These are phyloP conservation scores for Natator depressus DNA, from an alignment of 2,113 vertebrate genomes.

Conservation along the genomic window DNA sequence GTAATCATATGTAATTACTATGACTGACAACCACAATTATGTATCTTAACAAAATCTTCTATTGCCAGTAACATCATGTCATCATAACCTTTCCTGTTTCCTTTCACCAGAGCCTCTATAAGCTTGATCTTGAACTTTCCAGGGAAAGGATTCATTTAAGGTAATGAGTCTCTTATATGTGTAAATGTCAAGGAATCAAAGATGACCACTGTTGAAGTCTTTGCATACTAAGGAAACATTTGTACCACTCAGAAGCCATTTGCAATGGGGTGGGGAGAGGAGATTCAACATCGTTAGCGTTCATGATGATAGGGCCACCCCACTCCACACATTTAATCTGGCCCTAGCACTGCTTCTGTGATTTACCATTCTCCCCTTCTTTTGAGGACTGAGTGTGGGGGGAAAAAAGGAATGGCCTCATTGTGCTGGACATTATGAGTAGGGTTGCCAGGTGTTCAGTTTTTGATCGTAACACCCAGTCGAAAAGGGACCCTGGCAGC, in stretches of 20 bases:
- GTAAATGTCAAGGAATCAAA: background rate
- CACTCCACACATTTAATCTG: too few species aligned
- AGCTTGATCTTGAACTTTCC: background rate
- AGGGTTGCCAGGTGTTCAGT: too few species aligned
- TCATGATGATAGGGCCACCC: background rate
- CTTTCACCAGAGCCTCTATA: background rate
- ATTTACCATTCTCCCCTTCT: too few species aligned
- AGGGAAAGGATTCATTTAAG: background rate
- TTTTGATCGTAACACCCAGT: too few species aligned
- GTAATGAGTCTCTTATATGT: background rate
- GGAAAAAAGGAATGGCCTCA: too few species aligned
- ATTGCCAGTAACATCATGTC: background rate
- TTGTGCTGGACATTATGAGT: too few species aligned
- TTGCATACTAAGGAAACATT: background rate
- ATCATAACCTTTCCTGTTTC: background rate
- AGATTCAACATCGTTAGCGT: background rate
- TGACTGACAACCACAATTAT: constrained; percentile 45
- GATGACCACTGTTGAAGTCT: background rate
- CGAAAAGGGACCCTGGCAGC: too few species aligned
- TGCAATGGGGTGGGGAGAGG: background rate
- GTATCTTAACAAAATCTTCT: background rate
- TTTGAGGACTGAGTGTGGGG: too few species aligned
- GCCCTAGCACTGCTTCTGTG: too few species aligned
- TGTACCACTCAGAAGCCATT: background rate
- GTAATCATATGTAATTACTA: background rate